phyloP scores from a whole-genome alignment of 2,888 invertebrate species.

The Cheilosia variabilis region DNA sequence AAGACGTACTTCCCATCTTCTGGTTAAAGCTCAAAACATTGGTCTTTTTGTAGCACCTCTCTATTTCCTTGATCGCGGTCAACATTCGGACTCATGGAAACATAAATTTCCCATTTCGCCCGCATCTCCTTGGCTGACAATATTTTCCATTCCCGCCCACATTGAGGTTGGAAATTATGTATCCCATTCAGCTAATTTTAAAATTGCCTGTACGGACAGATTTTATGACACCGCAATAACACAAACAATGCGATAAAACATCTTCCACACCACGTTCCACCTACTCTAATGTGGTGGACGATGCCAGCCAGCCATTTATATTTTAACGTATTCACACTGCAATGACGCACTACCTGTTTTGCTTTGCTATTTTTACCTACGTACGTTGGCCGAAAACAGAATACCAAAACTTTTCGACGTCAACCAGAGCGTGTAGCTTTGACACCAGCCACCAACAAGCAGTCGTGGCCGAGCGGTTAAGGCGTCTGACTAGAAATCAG shows the following conservation, averaged over 20 bases:
- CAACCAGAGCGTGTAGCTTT: not conserved
- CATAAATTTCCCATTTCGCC: too few species aligned
- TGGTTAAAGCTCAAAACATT: too few species aligned
- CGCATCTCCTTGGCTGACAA: too few species aligned
- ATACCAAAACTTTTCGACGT: not conserved
- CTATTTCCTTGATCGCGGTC: too few species aligned
- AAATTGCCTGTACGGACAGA: not conserved
- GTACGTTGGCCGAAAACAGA: not conserved
- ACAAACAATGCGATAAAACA: constrained; percentile 33
- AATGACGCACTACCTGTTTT: constrained; percentile 16
- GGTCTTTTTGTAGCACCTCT: too few species aligned
- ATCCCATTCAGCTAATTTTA: too few species aligned
- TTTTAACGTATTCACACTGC: constrained; percentile 2
- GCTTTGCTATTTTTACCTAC: constrained; percentile 40
- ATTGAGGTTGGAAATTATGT: too few species aligned
- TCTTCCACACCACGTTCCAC: constrained; percentile 14
- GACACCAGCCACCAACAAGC: not conserved
- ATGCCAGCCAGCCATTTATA: constrained; percentile 35
- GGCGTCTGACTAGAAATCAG: constrained; percentile 76
- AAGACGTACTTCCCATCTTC: too few species aligned
- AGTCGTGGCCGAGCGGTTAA: constrained; percentile 76
- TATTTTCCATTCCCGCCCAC: too few species aligned
- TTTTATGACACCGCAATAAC: constrained; percentile 30
- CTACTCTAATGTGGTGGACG: constrained; percentile 38
- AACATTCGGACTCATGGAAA: too few species aligned